A percentile compares a stretch with the other conserved stretches of the same genome.
Conservation (phyloP, 2,888 invertebrate species). For the Sipha maydis region DNA sequence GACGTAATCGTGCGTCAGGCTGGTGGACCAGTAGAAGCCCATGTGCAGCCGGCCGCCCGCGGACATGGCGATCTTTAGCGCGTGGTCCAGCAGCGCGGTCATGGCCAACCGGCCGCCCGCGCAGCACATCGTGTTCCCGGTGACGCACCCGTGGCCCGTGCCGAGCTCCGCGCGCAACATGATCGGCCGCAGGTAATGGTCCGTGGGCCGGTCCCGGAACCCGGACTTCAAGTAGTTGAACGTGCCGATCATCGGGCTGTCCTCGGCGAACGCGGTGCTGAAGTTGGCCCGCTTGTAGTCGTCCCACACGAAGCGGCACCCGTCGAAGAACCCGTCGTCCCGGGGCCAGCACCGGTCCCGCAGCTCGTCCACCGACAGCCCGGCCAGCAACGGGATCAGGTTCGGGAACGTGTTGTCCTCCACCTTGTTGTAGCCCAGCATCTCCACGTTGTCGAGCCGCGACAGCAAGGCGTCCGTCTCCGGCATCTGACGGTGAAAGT, state of each 20-base stretch:
- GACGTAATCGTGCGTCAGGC: slow-evolving; percentile 85
- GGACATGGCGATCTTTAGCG: slow-evolving; percentile 73
- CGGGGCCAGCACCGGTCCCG: slow-evolving; percentile 74
- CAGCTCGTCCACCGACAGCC: slow-evolving; percentile 76
- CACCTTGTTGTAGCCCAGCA: slow-evolving; percentile 91
- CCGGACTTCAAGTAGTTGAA: slow-evolving; percentile 85
- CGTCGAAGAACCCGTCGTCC: slow-evolving; percentile 75
- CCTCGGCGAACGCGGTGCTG: slow-evolving; percentile 84
- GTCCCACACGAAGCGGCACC: slow-evolving; percentile 87
- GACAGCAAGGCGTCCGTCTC: slow-evolving; percentile 72
- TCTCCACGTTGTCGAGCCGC: slow-evolving; percentile 76
- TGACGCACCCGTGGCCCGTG: slow-evolving; percentile 74
- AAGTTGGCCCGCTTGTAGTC: slow-evolving; percentile 78
- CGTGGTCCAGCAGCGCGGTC: slow-evolving; percentile 78
- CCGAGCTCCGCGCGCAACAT: slow-evolving; percentile 76
- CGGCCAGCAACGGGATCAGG: slow-evolving; percentile 82
- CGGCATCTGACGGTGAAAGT: slow-evolving; percentile 86
- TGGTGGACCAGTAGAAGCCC: slow-evolving; percentile 85
- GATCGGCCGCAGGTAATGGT: slow-evolving; percentile 84
- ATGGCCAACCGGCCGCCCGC: slow-evolving; percentile 77
- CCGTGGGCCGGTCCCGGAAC: slow-evolving; percentile 82
- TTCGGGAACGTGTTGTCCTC: slow-evolving; percentile 96
- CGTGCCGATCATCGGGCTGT: slow-evolving; percentile 79
- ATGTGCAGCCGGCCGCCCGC: slow-evolving; percentile 76
- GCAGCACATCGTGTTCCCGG: slow-evolving; percentile 75